phyloP scores from a whole-genome alignment of 2,113 vertebrate species.

The Menura novaehollandiae region DNA sequence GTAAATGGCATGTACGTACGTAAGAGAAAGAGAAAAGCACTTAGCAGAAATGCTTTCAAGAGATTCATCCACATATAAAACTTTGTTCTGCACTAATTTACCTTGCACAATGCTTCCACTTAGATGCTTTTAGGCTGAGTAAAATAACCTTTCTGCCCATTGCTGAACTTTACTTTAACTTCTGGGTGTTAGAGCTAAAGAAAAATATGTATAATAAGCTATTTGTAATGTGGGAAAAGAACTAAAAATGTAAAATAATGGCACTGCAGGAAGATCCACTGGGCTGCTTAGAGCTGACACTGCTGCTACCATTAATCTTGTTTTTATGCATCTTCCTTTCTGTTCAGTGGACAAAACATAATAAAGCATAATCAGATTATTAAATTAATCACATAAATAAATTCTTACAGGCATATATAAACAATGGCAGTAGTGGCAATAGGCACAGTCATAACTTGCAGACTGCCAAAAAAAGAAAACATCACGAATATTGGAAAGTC shows the following conservation, averaged over 20 bases:
- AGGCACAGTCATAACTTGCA: not conserved
- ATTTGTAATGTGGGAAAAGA: not conserved
- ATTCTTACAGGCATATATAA: not conserved
- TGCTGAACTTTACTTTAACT: not conserved
- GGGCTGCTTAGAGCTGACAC: not conserved
- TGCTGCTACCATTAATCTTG: not conserved
- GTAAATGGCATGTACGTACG: accelerated
- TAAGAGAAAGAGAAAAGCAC: not conserved
- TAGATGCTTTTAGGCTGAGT: not conserved
- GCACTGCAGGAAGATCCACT: not conserved
- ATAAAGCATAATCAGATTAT: not conserved
- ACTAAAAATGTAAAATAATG: not conserved
- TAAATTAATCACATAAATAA: not conserved
- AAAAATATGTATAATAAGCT: not conserved
- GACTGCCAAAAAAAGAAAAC: not conserved
- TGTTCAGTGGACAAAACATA: not conserved
- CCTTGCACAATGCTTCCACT: not conserved
- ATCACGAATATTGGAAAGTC: not conserved
- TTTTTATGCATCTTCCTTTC: not conserved
- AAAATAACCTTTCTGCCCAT: not conserved
- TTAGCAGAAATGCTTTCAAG: not conserved
- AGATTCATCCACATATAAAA: not conserved
- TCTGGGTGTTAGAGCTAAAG: not conserved
- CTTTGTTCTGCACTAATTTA: not conserved
- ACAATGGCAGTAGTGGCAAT: not conserved